Conservation (phyloP, 1,140 invertebrate genomes). For the Pseudomyrmex pallidus region DNA sequence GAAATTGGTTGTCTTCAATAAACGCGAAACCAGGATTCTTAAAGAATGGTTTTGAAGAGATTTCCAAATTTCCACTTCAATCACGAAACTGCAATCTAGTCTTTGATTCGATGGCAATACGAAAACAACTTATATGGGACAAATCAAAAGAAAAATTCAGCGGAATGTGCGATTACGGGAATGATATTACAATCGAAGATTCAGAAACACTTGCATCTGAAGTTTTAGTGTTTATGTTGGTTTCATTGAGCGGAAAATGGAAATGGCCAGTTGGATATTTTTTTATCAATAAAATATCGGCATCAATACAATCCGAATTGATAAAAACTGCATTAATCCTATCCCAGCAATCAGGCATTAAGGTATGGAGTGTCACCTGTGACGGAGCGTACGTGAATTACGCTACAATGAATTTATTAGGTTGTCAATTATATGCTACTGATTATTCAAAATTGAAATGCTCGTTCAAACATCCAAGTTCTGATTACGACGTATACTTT, state of each 20-base stretch:
- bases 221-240: conserved; percentile 3
- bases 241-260: conserved; percentile 14
- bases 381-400: conserved; percentile 9
- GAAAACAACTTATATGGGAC: conserved; percentile 9
- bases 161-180: neutral
- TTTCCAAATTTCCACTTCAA: conserved; percentile 7
- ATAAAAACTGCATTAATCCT: conserved; percentile 3
- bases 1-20: conserved; percentile 18
- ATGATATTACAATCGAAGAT: neutral
- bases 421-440: neutral
- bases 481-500: neutral
- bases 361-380: conserved; percentile 14
- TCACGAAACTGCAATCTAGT: conserved; percentile 6
- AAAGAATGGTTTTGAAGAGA: conserved; percentile 5
- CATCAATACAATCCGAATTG: neutral
- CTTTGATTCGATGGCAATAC: conserved; percentile 16
- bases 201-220: neutral
- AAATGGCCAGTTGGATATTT: conserved; percentile 13
- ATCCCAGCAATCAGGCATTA: neutral
- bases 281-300: conserved; percentile 1
- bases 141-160: neutral
- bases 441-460: neutral
- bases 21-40: conserved; percentile 18
- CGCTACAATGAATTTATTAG: conserved; percentile 11
- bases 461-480: conserved; percentile 12